A percentile compares a stretch with the other conserved stretches of the same genome.
Evolutionary conservation across 2,888 invertebrate species (phyloP).

Genomic region (Erynnis tages): DNA sequence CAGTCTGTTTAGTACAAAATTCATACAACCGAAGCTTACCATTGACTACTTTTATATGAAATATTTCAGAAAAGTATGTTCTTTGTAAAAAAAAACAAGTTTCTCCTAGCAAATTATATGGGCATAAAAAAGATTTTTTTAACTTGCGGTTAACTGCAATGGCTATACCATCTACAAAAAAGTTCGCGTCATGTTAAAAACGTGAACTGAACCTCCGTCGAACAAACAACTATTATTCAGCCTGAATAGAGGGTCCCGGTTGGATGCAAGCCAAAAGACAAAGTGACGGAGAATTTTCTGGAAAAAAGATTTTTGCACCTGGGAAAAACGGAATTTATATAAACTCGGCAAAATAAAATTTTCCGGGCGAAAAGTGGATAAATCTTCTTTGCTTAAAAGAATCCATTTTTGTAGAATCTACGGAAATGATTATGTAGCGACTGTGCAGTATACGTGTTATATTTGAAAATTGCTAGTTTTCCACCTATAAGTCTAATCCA

Average conservation of each 20-base stretch:
- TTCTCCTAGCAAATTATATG: too few species aligned
- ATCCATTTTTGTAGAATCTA: too few species aligned
- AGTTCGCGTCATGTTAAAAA: too few species aligned
- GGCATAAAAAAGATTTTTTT: too few species aligned
- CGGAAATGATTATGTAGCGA: not conserved
- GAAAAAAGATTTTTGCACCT: slow-evolving; percentile 12
- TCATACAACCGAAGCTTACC: too few species aligned
- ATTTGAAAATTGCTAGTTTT: not conserved
- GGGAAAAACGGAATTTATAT: not conserved
- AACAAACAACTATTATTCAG: not conserved
- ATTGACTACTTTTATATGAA: too few species aligned
- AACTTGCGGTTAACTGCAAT: too few species aligned
- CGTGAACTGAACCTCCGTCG: not conserved
- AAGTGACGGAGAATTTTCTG: slow-evolving; percentile 2
- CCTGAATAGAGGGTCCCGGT: not conserved
- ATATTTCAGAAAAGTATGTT: too few species aligned
- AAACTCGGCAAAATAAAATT: slow-evolving; percentile 11
- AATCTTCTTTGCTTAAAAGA: not conserved
- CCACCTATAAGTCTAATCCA: too few species aligned
- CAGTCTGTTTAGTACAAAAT: too few species aligned
- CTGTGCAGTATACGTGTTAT: not conserved
- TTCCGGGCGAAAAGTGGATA: not conserved
- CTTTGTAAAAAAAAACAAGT: too few species aligned
- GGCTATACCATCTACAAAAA: too few species aligned
- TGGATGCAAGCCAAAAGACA: slow-evolving; percentile 6